phyloP scores from a whole-genome alignment of 2,888 invertebrate species.

The Sesia apiformis region DNA sequence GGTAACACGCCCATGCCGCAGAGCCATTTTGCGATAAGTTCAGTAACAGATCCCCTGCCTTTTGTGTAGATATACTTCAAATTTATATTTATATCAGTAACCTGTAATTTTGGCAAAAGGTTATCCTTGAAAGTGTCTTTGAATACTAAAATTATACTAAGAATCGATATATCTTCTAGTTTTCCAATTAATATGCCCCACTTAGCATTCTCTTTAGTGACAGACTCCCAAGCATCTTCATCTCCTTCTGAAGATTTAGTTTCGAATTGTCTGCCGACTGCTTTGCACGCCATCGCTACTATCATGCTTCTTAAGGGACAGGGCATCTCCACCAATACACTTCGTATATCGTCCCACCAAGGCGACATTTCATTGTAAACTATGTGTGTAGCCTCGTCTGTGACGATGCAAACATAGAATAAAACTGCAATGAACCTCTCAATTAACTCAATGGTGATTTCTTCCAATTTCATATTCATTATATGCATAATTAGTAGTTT shows the following conservation, averaged over 20 bases:
- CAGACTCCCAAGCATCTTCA: conserved; percentile 83
- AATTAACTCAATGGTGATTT: conserved; percentile 74
- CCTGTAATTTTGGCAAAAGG: conserved; percentile 68
- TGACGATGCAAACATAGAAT: conserved; percentile 77
- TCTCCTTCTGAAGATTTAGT: conserved; percentile 60
- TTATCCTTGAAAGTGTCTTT: conserved; percentile 52
- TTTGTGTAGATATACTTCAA: conserved; percentile 78
- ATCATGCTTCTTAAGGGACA: conserved; percentile 86
- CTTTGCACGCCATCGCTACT: conserved; percentile 88
- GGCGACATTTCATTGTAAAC: conserved; percentile 81
- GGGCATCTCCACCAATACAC: conserved; percentile 80
- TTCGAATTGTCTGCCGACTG: conserved; percentile 76
- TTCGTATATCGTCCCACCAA: conserved; percentile 89
- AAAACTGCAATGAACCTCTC: conserved; percentile 79
- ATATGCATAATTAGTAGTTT: conserved; percentile 81
- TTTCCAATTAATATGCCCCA: conserved; percentile 92
- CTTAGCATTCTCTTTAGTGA: conserved; percentile 88
- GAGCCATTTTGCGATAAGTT: conserved; percentile 91
- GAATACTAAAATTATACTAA: conserved; percentile 80
- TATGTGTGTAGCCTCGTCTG: conserved; percentile 74
- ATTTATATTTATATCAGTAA: conserved; percentile 76
- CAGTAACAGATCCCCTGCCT: conserved; percentile 89
- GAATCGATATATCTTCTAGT: conserved; percentile 89
- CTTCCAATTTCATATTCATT: conserved; percentile 76
- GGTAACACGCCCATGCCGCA: conserved; percentile 83